Conservation (phyloP, 2,113 vertebrate genomes). For the Pristiophorus japonicus region DNA sequence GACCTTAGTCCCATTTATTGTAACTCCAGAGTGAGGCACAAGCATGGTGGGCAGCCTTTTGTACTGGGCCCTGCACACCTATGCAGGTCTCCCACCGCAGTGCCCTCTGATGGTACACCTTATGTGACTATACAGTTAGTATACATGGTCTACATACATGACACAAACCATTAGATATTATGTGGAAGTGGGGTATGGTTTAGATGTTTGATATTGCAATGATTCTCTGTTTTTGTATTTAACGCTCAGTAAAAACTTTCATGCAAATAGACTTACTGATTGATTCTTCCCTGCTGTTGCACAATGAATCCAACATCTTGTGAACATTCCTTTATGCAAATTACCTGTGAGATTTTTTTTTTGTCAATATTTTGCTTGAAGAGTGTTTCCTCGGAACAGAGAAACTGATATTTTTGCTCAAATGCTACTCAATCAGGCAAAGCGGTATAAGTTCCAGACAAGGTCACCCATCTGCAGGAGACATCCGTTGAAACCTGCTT, state of each 20-base stretch:
- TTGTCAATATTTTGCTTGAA: slow-evolving; percentile 16
- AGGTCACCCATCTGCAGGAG: slow-evolving; percentile 19
- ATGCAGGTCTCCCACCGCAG: too few relatives aligned
- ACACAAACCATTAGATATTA: not conserved
- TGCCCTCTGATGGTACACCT: too few relatives aligned
- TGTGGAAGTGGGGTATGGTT: not conserved
- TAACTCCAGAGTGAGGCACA: too few relatives aligned
- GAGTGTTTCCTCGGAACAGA: not conserved
- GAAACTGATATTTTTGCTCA: not conserved
- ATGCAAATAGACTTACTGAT: not conserved
- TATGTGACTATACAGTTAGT: too few relatives aligned
- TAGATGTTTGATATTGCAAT: not conserved
- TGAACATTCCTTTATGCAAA: not conserved
- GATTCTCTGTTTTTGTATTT: not conserved
- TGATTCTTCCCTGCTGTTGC: not conserved
- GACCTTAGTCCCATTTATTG: too few relatives aligned
- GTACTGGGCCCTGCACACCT: too few relatives aligned
- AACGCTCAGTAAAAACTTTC: not conserved
- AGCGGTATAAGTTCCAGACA: not conserved
- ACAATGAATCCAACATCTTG: not conserved
- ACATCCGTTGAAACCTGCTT: not conserved
- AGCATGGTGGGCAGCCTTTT: too few relatives aligned
- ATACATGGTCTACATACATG: too few relatives aligned
- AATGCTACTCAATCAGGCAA: not conserved
- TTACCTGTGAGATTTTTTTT: not conserved